Percentiles rank a stretch among this genome's conserved stretches.
These are phyloP conservation scores for Girardinus metallicus DNA, from an alignment of 2,797 vertebrate genomes.

Conservation along the genomic window DNA sequence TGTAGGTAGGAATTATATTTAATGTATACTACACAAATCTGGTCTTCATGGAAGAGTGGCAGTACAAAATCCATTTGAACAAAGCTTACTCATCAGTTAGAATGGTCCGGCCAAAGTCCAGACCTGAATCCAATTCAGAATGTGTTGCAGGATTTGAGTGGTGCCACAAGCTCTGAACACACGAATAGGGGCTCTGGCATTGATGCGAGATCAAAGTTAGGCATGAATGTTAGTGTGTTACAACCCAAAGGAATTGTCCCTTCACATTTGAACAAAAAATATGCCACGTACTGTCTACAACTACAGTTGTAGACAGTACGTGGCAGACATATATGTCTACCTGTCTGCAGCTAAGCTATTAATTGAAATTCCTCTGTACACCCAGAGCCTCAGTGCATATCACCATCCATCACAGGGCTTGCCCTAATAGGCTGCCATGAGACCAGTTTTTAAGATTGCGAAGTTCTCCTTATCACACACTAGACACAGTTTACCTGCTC, in stretches of 20 bases:
- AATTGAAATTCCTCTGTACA: conserved; percentile 24
- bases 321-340: no score
- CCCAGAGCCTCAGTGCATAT: conserved; percentile 10
- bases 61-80: not conserved
- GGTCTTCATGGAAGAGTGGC: not conserved
- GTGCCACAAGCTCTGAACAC: not conserved
- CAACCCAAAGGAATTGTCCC: not conserved
- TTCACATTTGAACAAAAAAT: not conserved
- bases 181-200: no score
- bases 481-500: conserved; percentile 61
- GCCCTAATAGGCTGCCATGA: conserved; percentile 48
- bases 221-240: not conserved
- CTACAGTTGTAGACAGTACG: no score
- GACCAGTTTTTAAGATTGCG: conserved; percentile 45
- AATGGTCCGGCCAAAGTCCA: not conserved
- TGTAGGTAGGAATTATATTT: not conserved
- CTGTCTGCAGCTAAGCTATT: conserved; percentile 23
- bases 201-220: not conserved
- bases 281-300: not conserved
- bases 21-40: not conserved
- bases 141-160: not conserved
- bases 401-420: conserved; percentile 31
- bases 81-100: not conserved
- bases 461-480: conserved; percentile 53
- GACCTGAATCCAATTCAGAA: not conserved